Evolutionary conservation across 2,113 vertebrate genomes (phyloP), one percentile per base, ranked within the genome.

Genomic region (Mystacornis crossleyi): DNA sequence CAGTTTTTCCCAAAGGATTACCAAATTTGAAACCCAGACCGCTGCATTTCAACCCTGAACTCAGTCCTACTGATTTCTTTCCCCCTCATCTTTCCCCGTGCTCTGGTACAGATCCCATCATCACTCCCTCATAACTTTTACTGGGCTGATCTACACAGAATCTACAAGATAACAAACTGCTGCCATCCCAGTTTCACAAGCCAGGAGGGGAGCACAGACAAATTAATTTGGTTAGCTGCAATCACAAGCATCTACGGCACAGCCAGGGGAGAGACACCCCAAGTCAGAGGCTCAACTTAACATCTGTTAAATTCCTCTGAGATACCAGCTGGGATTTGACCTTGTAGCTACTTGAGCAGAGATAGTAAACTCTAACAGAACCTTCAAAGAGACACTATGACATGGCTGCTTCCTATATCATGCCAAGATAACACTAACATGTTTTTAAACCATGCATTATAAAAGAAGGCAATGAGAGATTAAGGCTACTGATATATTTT

Each of bases 281-380:
- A 53, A 92, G 17, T 50, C 73, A 71, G 43, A 82, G 24, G 25
- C 71, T 94, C 62, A 73, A 0, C 20, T 45, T 48, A 19, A 53
- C 47, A 66, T 33, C 71, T 23, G 0, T 19, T 74, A 42, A 64
- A 17, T 31, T 86, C 65, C 86, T 61, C 64, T 6, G 34, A 74
- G 53, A 34, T 25, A 81, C 7, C 86, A 83, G 45, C 90, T 84
- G 72, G 40, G 71, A 86, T 86, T 64, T 81, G 60, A 95, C 92
- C 85, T 86, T 71, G 60, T 36, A 70, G 47, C 79, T 87, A 26
- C 51, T 62, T 47, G 18, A 86, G 90, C 75, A 71, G 38, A 94
- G 75, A 73, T 19, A 89, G 60, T 9, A 40, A 89, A 42, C 40
- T 62, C 61, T 25, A 71, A 78, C 3, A 36, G 34, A 83, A 19